Evolutionary conservation across 2,888 invertebrate genomes (phyloP).

Genomic region (Hypsopygia costalis): DNA sequence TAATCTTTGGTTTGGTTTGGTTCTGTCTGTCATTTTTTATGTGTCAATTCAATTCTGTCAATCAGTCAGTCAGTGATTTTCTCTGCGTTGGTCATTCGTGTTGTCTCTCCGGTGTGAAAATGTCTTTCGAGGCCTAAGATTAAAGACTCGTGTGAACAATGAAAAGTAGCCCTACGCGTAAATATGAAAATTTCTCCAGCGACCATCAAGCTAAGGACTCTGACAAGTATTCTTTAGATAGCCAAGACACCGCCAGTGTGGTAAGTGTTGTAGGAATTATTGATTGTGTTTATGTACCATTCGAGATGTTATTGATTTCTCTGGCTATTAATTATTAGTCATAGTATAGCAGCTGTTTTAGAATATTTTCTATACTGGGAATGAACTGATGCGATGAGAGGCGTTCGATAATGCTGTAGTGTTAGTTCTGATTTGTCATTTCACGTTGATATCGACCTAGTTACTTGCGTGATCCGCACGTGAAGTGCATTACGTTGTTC

Average conservation of each 20-base stretch:
- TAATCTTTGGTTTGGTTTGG: too few relatives aligned
- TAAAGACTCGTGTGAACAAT: slow-evolving; percentile 63
- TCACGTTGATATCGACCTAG: neutral
- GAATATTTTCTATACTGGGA: neutral
- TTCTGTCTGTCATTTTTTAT: too few relatives aligned
- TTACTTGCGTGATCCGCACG: neutral
- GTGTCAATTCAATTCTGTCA: slow-evolving; percentile 7
- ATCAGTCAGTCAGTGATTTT: slow-evolving; percentile 25
- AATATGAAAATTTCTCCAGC: slow-evolving; percentile 73
- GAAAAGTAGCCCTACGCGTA: slow-evolving; percentile 75
- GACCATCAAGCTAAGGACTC: slow-evolving; percentile 70
- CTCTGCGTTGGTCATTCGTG: slow-evolving; percentile 47
- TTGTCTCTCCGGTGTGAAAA: slow-evolving; percentile 55
- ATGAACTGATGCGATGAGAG: too few relatives aligned
- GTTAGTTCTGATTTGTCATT: too few relatives aligned
- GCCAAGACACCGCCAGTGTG: slow-evolving; percentile 77
- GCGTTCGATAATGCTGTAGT: too few relatives aligned
- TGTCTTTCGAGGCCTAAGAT: slow-evolving; percentile 65
- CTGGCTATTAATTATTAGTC: slow-evolving; percentile 31
- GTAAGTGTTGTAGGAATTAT: slow-evolving; percentile 68
- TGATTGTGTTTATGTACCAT: slow-evolving; percentile 71
- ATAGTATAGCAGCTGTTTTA: slow-evolving; percentile 14
- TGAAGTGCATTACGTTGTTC: neutral
- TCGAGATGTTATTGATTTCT: slow-evolving; percentile 63
- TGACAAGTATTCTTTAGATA: slow-evolving; percentile 75